A percentile compares a stretch with the other conserved stretches of the same genome.
These are phyloP conservation scores for Pelmatolapia mariae DNA, from an alignment of 2,113 vertebrate species.

Conservation along the genomic window DNA sequence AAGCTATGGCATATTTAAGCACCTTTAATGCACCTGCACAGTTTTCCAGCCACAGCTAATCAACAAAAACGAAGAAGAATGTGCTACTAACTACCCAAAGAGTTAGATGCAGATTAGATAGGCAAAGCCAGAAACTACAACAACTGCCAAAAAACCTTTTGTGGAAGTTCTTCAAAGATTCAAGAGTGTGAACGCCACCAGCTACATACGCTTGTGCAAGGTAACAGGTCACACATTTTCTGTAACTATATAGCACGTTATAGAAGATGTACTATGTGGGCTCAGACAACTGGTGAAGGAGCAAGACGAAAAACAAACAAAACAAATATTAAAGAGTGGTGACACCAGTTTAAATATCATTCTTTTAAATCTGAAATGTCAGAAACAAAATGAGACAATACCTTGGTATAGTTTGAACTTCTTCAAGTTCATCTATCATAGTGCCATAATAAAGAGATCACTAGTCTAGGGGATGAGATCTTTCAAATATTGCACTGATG, in stretches of 20 bases:
- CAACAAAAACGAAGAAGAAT: neutral
- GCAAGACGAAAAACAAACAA: neutral
- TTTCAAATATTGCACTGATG: constrained; percentile 55
- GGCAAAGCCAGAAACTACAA: neutral
- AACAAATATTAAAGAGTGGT: neutral
- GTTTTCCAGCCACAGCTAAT: neutral
- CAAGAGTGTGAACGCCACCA: neutral
- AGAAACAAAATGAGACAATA: neutral
- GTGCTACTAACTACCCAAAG: neutral
- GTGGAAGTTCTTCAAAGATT: neutral
- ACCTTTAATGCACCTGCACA: neutral
- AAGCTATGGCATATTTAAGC: neutral
- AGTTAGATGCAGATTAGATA: neutral
- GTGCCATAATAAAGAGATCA: constrained; percentile 30
- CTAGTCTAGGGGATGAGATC: constrained; percentile 39
- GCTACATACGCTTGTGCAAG: neutral
- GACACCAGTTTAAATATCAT: neutral
- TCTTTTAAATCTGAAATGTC: constrained; percentile 12
- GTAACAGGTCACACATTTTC: neutral
- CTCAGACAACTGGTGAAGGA: neutral
- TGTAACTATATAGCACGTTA: neutral
- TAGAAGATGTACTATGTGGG: neutral
- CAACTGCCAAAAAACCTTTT: neutral
- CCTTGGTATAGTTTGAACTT: neutral
- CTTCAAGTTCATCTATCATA: constrained; percentile 34